A percentile compares a stretch with the other conserved stretches of the same genome.
Conservation (phyloP, 1,140 invertebrate genomes). For the Gryon sp. region DNA sequence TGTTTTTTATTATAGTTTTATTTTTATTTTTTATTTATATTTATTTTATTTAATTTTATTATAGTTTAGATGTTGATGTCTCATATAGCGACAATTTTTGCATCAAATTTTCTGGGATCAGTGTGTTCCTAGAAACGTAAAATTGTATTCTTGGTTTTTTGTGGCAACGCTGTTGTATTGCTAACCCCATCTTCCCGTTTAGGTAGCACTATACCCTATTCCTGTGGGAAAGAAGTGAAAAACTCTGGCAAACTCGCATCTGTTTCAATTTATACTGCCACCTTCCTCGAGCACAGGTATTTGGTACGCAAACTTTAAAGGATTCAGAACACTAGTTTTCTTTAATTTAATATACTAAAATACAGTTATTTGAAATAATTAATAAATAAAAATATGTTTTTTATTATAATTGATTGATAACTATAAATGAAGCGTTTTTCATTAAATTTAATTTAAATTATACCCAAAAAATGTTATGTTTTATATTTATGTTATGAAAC, state of each 20-base stretch:
- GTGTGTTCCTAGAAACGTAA: constrained; percentile 47
- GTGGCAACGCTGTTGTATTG: constrained; percentile 53
- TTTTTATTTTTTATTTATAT: neutral
- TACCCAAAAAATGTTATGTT: too few relatives aligned
- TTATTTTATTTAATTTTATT: neutral
- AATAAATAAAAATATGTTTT: too few relatives aligned
- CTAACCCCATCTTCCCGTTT: constrained; percentile 62
- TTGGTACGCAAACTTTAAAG: constrained; percentile 57
- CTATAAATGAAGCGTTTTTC: too few relatives aligned
- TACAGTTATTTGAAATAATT: constrained; percentile 18
- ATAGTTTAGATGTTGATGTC: constrained; percentile 2
- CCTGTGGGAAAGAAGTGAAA: constrained; percentile 71
- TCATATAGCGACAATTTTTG: constrained; percentile 51
- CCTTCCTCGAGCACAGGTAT: constrained; percentile 59
- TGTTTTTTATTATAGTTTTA: too few relatives aligned
- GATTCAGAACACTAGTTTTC: constrained; percentile 35
- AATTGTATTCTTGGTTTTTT: constrained; percentile 56
- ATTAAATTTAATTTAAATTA: too few relatives aligned
- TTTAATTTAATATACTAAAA: constrained; percentile 40
- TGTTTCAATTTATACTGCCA: constrained; percentile 78
- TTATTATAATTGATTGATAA: too few relatives aligned
- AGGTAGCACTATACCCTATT: constrained; percentile 62
- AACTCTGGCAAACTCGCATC: constrained; percentile 78
- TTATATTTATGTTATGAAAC: too few relatives aligned
- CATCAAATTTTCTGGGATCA: constrained; percentile 46